phyloP scores from a whole-genome alignment of 2,797 vertebrate species.

The Galagoides demidoff region DNA sequence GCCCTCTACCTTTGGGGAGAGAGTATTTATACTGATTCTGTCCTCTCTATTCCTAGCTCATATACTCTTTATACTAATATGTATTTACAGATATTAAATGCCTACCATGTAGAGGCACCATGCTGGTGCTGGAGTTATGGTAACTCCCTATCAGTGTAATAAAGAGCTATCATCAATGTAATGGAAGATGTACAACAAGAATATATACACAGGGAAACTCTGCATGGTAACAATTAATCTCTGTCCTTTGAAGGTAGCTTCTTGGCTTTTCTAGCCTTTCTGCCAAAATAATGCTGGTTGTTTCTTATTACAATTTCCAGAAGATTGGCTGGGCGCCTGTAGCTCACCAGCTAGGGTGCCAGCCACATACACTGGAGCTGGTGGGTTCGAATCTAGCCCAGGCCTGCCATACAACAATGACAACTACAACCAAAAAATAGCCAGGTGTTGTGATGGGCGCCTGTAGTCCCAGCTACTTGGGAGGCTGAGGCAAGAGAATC shows the following conservation, averaged over 20 bases:
- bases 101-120: background rate
- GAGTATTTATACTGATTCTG: background rate
- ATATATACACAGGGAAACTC: background rate
- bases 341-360: no score
- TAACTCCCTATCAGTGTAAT: background rate
- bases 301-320: background rate
- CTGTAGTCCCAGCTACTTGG: no score
- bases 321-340: background rate
- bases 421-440: no score
- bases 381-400: no score
- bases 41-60: no score
- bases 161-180: background rate
- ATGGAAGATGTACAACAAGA: background rate
- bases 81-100: background rate
- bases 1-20: background rate
- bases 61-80: background rate
- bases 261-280: background rate
- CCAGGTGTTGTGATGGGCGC: no score
- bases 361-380: no score
- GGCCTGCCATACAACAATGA: no score
- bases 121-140: background rate
- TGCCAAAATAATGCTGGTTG: background rate
- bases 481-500: no score
- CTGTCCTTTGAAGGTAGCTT: background rate
- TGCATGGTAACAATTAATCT: background rate